phyloP scores from a whole-genome alignment of 2,888 invertebrate genomes.

The Nephrocerus scutellatus region DNA sequence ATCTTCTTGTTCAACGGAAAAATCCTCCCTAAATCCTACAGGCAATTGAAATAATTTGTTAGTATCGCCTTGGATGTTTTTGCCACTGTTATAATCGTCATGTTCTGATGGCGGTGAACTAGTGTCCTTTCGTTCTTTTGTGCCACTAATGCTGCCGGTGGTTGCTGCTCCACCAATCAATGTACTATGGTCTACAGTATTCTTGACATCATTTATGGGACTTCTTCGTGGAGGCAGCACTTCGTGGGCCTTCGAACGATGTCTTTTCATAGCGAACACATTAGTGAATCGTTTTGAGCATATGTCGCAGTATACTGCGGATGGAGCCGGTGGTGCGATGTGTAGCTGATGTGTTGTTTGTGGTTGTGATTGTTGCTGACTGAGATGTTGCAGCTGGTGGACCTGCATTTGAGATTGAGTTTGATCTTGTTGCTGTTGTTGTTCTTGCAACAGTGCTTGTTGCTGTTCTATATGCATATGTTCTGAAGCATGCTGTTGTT shows the following conservation, averaged over 20 bases:
- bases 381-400: conserved; percentile 28
- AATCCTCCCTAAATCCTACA: conserved; percentile 48
- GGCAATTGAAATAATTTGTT: conserved; percentile 40
- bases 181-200: too few species aligned
- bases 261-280: conserved; percentile 63
- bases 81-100: conserved; percentile 3
- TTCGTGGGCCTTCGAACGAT: conserved; percentile 62
- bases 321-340: conserved; percentile 28
- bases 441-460: conserved; percentile 24
- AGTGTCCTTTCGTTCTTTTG: conserved; percentile 5
- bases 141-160: conserved; percentile 10
- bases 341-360: conserved; percentile 20
- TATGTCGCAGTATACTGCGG: conserved; percentile 57
- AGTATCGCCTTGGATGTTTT: conserved; percentile 8
- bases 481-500: conserved; percentile 26
- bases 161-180: conserved; percentile 4
- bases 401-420: conserved; percentile 13
- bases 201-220: too few species aligned
- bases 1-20: conserved; percentile 47
- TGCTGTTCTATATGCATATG: conserved; percentile 38
- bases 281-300: conserved; percentile 68
- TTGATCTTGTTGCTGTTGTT: conserved; percentile 19
- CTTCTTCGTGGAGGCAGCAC: conserved; percentile 36
- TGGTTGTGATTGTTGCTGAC: conserved; percentile 41
- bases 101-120: too few species aligned